Evolutionary conservation across 2,113 vertebrate species (phyloP), one percentile per base, ranked within the genome.

Genomic region (Cranoglanis bouderius): DNA sequence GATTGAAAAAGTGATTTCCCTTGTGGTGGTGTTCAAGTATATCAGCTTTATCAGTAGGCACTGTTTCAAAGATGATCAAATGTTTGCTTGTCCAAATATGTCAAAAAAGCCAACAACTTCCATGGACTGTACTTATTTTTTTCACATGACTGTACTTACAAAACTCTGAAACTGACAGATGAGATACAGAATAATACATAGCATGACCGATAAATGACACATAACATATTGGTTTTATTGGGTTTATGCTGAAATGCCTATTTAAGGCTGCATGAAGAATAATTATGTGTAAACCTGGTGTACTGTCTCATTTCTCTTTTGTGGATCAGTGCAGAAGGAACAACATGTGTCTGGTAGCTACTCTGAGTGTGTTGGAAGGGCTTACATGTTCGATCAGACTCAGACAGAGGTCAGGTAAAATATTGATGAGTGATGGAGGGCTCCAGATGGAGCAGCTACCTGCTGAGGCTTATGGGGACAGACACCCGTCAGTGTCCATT

Each of bases 391-490:
- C 77, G 49, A 35, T 21, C 75, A 78, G 78, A 70, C 46, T 67
- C 61, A 40, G 87, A 80, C 84, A 88, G 84, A 61, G 78, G 81
- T 84, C 72, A 77, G 87, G 32, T 91, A 91, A 91, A 95, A 95
- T 95, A 96, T 96, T 96, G 91, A 96, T 95, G 93, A 96, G 93
- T 77, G 91, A 88, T 92, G 93, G 87, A 84, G 90, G 88, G 84
- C 87, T 95, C 94, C 95, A 96, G 94, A 95, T 96, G 96, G 95
- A 96, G 90, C 88, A 90, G 90, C 93, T 93, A 94, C 92, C 94
- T 95, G 91, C 92, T 95, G 95, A 96, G 94, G 92, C 92, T 96
- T 95, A 97, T 95, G 82, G 93, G 94, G 93, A 93, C 85, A 92
- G 94, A 95, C 95, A 94, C 90, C 87, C 84, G 93, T 96, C 95